phyloP scores from a whole-genome alignment of 2,113 vertebrate species.

The Cairina moschata region DNA sequence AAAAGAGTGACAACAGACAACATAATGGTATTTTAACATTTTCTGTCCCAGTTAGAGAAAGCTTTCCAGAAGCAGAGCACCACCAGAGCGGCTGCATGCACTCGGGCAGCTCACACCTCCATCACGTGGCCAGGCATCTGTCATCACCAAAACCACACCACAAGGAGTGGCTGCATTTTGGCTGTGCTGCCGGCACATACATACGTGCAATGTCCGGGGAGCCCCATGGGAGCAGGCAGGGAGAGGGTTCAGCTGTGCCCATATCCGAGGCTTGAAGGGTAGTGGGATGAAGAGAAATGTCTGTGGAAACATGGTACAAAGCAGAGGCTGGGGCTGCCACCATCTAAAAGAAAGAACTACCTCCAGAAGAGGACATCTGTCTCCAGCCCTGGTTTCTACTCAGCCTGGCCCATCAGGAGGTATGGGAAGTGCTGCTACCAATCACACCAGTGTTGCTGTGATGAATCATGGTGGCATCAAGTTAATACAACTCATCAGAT shows the following conservation, averaged over 20 bases:
- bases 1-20: not conserved
- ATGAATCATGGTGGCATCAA: not conserved
- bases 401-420: not conserved
- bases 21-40: accelerated
- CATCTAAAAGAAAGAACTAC: not conserved
- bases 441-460: not conserved
- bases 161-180: not conserved
- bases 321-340: not conserved
- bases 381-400: not conserved
- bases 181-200: not conserved
- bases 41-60: not conserved
- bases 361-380: not conserved
- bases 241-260: accelerated
- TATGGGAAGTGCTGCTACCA: not conserved
- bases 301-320: not conserved
- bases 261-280: accelerated
- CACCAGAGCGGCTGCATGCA: not conserved
- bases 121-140: not conserved
- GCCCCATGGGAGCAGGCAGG: accelerated
- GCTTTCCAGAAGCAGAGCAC: not conserved
- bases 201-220: accelerated
- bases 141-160: not conserved
- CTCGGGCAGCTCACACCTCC: not conserved
- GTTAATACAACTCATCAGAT: not conserved
- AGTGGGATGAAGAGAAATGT: not conserved